phyloP scores from a whole-genome alignment of 92 coral and sea anemone genomes.

The Desmophyllum pertusum region DNA sequence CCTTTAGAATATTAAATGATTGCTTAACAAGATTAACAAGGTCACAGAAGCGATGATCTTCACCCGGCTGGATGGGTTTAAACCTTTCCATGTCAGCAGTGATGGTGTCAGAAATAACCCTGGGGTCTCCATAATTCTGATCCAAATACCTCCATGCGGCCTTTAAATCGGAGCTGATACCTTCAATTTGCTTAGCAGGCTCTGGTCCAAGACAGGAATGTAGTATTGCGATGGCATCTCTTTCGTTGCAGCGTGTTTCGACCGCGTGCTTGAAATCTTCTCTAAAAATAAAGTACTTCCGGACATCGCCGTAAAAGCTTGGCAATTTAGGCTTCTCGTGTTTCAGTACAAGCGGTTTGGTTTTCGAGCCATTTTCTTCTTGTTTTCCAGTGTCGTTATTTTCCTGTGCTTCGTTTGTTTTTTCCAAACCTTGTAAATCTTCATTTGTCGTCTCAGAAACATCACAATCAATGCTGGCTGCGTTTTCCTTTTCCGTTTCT shows the following conservation, averaged over 20 bases:
- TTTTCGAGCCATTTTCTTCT: neutral
- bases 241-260: slow-evolving; percentile 50
- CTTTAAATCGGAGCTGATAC: slow-evolving; percentile 43
- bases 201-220: slow-evolving; percentile 58
- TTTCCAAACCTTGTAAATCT: no score
- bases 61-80: slow-evolving; percentile 49
- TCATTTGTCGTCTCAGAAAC: no score
- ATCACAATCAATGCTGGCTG: neutral
- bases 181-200: slow-evolving; percentile 50
- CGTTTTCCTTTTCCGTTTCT: neutral
- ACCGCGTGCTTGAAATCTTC: slow-evolving; percentile 65
- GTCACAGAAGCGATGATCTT: slow-evolving; percentile 65
- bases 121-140: slow-evolving; percentile 55
- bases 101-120: slow-evolving; percentile 51
- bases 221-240: slow-evolving; percentile 56
- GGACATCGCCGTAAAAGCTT: slow-evolving; percentile 59
- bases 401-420: neutral
- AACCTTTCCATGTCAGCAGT: slow-evolving; percentile 52
- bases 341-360: neutral
- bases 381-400: neutral
- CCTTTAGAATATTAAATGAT: slow-evolving; percentile 46
- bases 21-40: slow-evolving; percentile 48
- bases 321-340: slow-evolving; percentile 65
- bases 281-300: slow-evolving; percentile 57
- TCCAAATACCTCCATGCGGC: slow-evolving; percentile 55